phyloP scores from a whole-genome alignment of 2,888 invertebrate species.

The Dicyrtomina minuta region DNA sequence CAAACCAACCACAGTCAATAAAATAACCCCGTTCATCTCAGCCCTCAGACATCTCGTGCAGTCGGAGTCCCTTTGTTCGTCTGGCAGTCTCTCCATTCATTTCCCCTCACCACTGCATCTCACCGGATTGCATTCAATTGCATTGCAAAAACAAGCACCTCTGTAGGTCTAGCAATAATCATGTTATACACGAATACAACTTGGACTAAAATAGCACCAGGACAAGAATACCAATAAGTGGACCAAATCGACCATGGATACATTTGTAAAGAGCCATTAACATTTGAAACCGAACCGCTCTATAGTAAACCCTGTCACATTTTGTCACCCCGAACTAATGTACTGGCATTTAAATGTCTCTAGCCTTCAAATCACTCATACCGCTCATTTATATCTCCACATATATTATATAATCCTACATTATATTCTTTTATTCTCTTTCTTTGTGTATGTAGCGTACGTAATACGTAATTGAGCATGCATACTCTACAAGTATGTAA shows the following conservation, averaged over 20 bases:
- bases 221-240: conserved; percentile 28
- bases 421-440: no score
- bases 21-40: no score
- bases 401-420: not conserved
- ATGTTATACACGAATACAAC: not conserved
- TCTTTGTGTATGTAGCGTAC: no score
- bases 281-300: conserved; percentile 36
- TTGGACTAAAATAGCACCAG: no score
- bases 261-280: conserved; percentile 32
- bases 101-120: not conserved
- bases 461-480: no score
- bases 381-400: not conserved
- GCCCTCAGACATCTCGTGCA: no score
- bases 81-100: not conserved
- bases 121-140: not conserved
- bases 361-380: conserved; percentile 20
- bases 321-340: conserved; percentile 32
- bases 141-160: not conserved
- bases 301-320: conserved; percentile 26
- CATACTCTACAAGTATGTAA: no score
- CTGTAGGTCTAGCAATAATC: no score
- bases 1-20: conserved; percentile 1
- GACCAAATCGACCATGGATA: conserved; percentile 25
- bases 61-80: not conserved
- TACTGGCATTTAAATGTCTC: conserved; percentile 29